Conservation (phyloP, 2,888 invertebrate genomes). For the Galeopsomyia nigrocyanea region DNA sequence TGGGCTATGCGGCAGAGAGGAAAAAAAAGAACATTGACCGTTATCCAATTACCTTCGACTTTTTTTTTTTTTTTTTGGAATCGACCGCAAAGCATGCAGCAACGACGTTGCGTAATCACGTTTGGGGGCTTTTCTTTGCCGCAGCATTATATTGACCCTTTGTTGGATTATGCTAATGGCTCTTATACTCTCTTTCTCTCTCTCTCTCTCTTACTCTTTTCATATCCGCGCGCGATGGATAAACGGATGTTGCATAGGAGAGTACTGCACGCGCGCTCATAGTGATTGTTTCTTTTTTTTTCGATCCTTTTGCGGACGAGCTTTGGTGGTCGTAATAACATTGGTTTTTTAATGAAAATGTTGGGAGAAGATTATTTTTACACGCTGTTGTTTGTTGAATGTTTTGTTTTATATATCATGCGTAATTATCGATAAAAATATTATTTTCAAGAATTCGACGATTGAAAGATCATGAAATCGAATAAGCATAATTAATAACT, state of each 20-base stretch:
- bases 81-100: constrained; percentile 23
- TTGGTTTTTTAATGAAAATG: too few species aligned
- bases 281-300: not conserved
- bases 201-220: constrained; percentile 5
- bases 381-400: too few species aligned
- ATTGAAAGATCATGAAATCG: too few species aligned
- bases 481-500: too few species aligned
- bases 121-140: constrained; percentile 35
- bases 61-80: too few species aligned
- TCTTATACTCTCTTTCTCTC: constrained; percentile 7
- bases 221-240: constrained; percentile 34
- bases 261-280: not conserved
- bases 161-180: constrained; percentile 46
- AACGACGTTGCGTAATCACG: constrained; percentile 26
- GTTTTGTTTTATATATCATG: too few species aligned
- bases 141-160: constrained; percentile 47
- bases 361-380: too few species aligned
- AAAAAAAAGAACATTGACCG: constrained; percentile 51
- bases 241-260: constrained; percentile 23
- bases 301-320: too few species aligned
- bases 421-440: too few species aligned
- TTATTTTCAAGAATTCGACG: too few species aligned
- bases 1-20: constrained; percentile 70
- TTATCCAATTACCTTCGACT: constrained; percentile 53
- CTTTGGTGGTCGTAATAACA: too few species aligned